Percentiles rank a stretch among this genome's conserved stretches.
Evolutionary conservation across 2,797 vertebrate genomes (phyloP).

Genomic region (Otolemur crassicaudatus): DNA sequence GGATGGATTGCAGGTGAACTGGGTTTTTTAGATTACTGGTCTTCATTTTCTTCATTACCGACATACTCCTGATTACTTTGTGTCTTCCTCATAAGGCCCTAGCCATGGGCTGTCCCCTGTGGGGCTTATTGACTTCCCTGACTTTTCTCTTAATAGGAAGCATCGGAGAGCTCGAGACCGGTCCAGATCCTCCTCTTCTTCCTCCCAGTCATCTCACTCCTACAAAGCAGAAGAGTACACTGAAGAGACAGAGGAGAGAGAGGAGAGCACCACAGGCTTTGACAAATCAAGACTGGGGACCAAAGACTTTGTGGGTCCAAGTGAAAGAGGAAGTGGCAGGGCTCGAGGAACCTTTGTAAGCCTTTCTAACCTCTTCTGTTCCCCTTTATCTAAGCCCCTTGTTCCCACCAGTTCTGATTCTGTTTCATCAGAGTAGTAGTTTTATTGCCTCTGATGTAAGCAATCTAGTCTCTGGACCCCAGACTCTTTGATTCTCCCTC

Average conservation of each 20-base stretch:
- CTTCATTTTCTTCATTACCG: not conserved
- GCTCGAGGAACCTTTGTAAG: conserved; percentile 95
- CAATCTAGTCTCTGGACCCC: not conserved
- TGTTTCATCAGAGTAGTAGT: not conserved
- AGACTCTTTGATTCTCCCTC: not conserved
- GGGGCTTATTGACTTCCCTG: not conserved
- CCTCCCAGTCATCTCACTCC: conserved; percentile 94
- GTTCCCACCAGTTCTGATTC: not conserved
- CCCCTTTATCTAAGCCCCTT: not conserved
- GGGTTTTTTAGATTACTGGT: not conserved
- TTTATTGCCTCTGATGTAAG: not conserved
- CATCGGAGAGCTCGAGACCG: conserved; percentile 94
- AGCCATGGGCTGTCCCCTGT: not conserved
- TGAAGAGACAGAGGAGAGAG: conserved; percentile 89
- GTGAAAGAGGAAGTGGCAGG: conserved; percentile 89
- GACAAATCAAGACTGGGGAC: conserved; percentile 90
- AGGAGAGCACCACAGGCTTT: conserved; percentile 91
- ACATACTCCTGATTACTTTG: not conserved
- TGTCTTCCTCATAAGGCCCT: not conserved
- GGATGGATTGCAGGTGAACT: not conserved
- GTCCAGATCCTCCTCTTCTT: conserved; percentile 95
- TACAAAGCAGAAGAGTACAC: conserved; percentile 91
- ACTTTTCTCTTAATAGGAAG: conserved; percentile 88
- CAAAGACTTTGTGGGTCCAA: conserved; percentile 89
- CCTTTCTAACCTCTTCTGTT: not conserved